Conservation (phyloP, 2,888 invertebrate species). For the Ormyrus nitidulus region DNA sequence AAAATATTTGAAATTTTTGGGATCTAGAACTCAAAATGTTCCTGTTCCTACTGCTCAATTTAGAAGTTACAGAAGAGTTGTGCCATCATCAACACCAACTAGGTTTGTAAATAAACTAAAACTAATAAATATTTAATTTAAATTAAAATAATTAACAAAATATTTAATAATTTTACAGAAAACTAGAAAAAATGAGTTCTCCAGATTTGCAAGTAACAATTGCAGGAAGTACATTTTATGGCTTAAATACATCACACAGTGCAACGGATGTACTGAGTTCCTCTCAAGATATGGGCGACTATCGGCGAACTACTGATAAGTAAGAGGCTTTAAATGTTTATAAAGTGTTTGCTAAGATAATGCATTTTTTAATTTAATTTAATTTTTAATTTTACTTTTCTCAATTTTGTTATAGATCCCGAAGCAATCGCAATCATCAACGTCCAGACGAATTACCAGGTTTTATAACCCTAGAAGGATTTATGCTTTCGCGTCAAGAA, state of each 20-base stretch:
- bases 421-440: slow-evolving; percentile 59
- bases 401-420: slow-evolving; percentile 55
- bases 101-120: slow-evolving; percentile 59
- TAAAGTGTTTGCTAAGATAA: slow-evolving; percentile 11
- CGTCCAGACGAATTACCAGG: slow-evolving; percentile 81
- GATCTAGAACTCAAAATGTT: slow-evolving; percentile 79
- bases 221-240: slow-evolving; percentile 72
- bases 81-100: slow-evolving; percentile 73
- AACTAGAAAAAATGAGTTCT: slow-evolving; percentile 66
- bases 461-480: slow-evolving; percentile 86
- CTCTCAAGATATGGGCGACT: slow-evolving; percentile 70
- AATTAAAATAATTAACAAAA: neutral
- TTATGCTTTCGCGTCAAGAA: slow-evolving; percentile 86
- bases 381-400: slow-evolving; percentile 19
- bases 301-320: slow-evolving; percentile 70
- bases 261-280: slow-evolving; percentile 67
- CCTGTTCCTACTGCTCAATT: slow-evolving; percentile 89
- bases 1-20: slow-evolving; percentile 81
- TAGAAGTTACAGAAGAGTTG: slow-evolving; percentile 83
- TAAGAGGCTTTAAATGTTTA: slow-evolving; percentile 54
- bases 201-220: slow-evolving; percentile 70
- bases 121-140: slow-evolving; percentile 3
- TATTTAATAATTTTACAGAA: slow-evolving; percentile 57
- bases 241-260: slow-evolving; percentile 69
- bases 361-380: slow-evolving; percentile 35